Percentiles rank a stretch among this genome's conserved stretches.
phyloP scores from a whole-genome alignment of 2,888 invertebrate species.

The Augiades crinisus region DNA sequence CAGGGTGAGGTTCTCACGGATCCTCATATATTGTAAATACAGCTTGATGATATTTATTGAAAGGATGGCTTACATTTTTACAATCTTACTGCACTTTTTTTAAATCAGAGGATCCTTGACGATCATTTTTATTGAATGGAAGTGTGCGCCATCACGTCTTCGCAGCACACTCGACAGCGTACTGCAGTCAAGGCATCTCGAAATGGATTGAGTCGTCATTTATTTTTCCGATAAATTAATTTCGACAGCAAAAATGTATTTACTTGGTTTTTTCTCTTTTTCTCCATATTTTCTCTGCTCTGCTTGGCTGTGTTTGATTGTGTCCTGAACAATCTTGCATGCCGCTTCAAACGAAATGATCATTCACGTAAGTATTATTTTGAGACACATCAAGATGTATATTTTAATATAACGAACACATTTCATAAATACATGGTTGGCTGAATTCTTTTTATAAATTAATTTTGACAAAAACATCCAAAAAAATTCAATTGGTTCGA shows the following conservation, averaged over 20 bases:
- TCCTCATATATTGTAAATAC: constrained; percentile 9
- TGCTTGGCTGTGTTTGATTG: constrained; percentile 92
- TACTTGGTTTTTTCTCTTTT: constrained; percentile 88
- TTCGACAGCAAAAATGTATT: constrained; percentile 83
- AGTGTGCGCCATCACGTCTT: constrained; percentile 7
- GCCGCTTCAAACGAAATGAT: constrained; percentile 87
- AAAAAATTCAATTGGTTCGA: constrained; percentile 30
- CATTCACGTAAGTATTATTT: constrained; percentile 89
- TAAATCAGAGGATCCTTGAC: constrained; percentile 69
- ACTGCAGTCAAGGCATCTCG: constrained; percentile 70
- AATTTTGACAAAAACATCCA: not conserved
- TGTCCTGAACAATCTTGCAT: constrained; percentile 89
- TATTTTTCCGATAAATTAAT: constrained; percentile 77
- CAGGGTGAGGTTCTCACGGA: not conserved
- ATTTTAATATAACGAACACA: constrained; percentile 37
- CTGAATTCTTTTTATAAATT: constrained; percentile 12
- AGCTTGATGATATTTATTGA: constrained; percentile 43
- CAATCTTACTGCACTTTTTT: constrained; percentile 77
- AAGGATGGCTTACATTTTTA: constrained; percentile 62
- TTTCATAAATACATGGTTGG: constrained; percentile 39
- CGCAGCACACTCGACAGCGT: constrained; percentile 6
- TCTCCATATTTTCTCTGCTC: constrained; percentile 90
- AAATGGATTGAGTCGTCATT: constrained; percentile 72
- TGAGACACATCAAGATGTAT: constrained; percentile 74
- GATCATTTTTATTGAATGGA: constrained; percentile 26